Base-by-base conservation (phyloP, 2,113 vertebrate genomes). In the Scalopus aquaticus region DNA sequence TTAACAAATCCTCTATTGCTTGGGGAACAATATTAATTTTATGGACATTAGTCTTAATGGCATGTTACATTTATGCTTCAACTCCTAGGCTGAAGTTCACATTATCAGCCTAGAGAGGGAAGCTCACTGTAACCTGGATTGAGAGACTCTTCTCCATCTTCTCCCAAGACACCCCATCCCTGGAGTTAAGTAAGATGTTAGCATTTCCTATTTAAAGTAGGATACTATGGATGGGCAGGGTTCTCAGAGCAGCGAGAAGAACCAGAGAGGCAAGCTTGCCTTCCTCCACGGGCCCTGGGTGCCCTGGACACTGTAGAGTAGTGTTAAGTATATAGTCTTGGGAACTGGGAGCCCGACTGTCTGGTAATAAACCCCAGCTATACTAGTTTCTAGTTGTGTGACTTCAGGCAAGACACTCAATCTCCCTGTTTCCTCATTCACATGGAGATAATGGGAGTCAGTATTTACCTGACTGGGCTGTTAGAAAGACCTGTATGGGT, bases 161-260 rank as follows among this genome's bases (percentile, higher is more conserved):
- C 24, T 73, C 39, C 32, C 44, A n/a, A 22, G 26, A 51, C 32
- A 56, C 11, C 46, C 35, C 8, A 10, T 1, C 44, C 20, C 65
- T 67, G 70, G 16, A 54, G n/a, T 82, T 90, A 81, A 22, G 5
- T 65, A 44, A 91, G 86, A 60, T 22, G 42, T 37, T 65, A 46
- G 17, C 19, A n/a, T 90, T 82, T 83, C 69, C 39, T 77, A 51
- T 67, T 85, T 92, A 81, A 77, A 76, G 58, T 58, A 89, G 46
- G 37, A 32, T 20, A 4, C 62, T 73, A 22, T 44, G 6, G 19
- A 24, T 19, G 30, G n/a, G 62, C 19, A 35, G 37, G 10, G 15
- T 70, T 94, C 42, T 64, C 24, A 80, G 58, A 30, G 73, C 6
- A 76, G 58, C 42, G 46, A 44, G 24, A 44, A 19, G 26, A 94